Conservation (phyloP, 1,140 invertebrate genomes). For the Centruroides sculpturatus region DNA sequence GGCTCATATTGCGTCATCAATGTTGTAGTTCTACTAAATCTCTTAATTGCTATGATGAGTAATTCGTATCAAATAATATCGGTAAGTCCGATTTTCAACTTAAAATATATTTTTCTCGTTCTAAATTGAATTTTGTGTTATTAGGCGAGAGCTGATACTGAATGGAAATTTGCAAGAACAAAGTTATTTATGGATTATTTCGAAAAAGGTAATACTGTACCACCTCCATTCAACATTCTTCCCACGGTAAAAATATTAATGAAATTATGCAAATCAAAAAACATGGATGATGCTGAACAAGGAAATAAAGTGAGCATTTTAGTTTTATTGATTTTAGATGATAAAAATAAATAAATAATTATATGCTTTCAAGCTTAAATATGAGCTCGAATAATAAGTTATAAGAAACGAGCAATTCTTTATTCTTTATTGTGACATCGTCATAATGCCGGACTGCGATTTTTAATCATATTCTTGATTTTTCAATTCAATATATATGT, state of each 20-base stretch:
- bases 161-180: slow-evolving; percentile 97
- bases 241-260: slow-evolving; percentile 40
- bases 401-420: too few relatives aligned
- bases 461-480: too few relatives aligned
- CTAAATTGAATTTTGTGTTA: background rate
- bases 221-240: slow-evolving; percentile 93
- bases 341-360: too few relatives aligned
- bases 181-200: slow-evolving; percentile 98
- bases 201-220: slow-evolving; percentile 88
- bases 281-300: too few relatives aligned
- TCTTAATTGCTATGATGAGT: slow-evolving; percentile 99
- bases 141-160: slow-evolving; percentile 62
- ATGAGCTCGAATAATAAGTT: too few relatives aligned
- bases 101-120: slow-evolving; percentile 3
- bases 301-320: too few relatives aligned
- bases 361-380: too few relatives aligned
- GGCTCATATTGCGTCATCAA: slow-evolving; percentile 92
- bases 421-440: too few relatives aligned
- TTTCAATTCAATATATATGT: too few relatives aligned
- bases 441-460: too few relatives aligned
- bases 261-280: background rate
- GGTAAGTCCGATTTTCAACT: slow-evolving; percentile 40
- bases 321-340: too few relatives aligned
- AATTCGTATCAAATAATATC: slow-evolving; percentile 96
- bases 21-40: slow-evolving; percentile 89